Conservation (phyloP, 2,797 vertebrate genomes). For the Setipinna tenuifilis region DNA sequence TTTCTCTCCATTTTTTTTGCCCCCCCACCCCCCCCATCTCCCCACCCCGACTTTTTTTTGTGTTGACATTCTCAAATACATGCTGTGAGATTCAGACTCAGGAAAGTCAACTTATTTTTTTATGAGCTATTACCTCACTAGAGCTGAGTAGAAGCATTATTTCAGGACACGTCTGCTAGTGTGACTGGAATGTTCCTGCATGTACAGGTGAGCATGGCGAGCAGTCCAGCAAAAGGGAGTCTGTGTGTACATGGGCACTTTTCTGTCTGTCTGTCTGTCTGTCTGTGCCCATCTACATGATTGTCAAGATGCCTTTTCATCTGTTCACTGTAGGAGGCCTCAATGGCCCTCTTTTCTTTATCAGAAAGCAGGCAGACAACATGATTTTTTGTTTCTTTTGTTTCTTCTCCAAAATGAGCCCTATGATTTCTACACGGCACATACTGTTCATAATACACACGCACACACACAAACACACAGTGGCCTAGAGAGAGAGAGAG, state of each 20-base stretch:
- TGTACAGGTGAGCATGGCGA: background rate
- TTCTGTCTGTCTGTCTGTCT: background rate
- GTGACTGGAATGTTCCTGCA: background rate
- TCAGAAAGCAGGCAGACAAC: background rate
- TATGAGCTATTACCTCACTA: slow-evolving; percentile 1
- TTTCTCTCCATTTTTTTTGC: background rate
- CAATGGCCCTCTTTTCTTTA: background rate
- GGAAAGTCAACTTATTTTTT: slow-evolving; percentile 3
- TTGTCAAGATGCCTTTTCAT: too few species aligned
- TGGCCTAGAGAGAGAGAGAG: slow-evolving; percentile 42
- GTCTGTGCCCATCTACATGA: too few species aligned
- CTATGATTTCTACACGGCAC: background rate
- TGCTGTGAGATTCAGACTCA: slow-evolving; percentile 16
- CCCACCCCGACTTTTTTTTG: too few species aligned
- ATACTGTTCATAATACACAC: background rate
- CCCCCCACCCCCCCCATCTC: too few species aligned
- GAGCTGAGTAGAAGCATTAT: background rate
- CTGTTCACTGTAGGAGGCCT: background rate
- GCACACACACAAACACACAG: background rate
- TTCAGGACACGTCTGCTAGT: background rate
- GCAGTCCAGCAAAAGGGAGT: background rate
- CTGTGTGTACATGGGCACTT: background rate
- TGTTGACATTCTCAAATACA: slow-evolving; percentile 4
- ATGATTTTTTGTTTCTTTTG: slow-evolving; percentile 5
- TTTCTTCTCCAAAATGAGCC: background rate